A percentile compares a stretch with the other conserved stretches of the same genome.
These are phyloP conservation scores for Mionectes olivaceus DNA, from an alignment of 2,797 vertebrate genomes.

Conservation along the genomic window DNA sequence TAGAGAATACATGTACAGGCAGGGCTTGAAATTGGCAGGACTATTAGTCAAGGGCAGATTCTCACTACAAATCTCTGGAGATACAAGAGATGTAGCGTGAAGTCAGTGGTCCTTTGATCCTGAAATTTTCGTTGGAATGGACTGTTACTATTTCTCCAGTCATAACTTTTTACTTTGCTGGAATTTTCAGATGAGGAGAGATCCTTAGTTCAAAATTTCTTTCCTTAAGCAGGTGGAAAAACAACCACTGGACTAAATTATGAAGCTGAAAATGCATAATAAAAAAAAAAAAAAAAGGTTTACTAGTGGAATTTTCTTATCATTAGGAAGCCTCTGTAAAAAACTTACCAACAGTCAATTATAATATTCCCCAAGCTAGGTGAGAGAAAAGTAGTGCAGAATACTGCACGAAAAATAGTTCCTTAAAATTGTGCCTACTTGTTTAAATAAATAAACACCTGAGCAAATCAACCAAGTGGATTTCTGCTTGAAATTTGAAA, in stretches of 20 bases:
- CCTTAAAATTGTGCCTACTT: constrained; percentile 33
- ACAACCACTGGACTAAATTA: neutral
- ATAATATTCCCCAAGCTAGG: neutral
- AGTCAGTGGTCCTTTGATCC: neutral
- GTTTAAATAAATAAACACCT: neutral
- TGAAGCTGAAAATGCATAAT: neutral
- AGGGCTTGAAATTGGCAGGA: constrained; percentile 93
- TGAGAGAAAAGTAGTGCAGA: neutral
- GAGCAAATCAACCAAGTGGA: constrained; percentile 47
- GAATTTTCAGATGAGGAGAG: constrained; percentile 51
- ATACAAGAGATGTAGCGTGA: constrained; percentile 53
- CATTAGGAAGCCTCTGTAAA: constrained; percentile 21
- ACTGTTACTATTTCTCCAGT: neutral
- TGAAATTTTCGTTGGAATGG: neutral
- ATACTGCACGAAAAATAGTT: neutral
- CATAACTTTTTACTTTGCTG: constrained; percentile 22
- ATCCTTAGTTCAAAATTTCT: neutral
- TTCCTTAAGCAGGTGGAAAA: neutral
- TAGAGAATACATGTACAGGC: constrained; percentile 83
- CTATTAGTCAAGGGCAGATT: constrained; percentile 66
- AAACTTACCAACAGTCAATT: neutral
- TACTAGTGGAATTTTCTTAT: constrained; percentile 54
- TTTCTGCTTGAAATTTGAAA: constrained; percentile 17
- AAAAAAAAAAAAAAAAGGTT: neutral
- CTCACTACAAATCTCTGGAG: constrained; percentile 47